phyloP scores from a whole-genome alignment of 1,140 invertebrate species.

The Agraylea sexmaculata region DNA sequence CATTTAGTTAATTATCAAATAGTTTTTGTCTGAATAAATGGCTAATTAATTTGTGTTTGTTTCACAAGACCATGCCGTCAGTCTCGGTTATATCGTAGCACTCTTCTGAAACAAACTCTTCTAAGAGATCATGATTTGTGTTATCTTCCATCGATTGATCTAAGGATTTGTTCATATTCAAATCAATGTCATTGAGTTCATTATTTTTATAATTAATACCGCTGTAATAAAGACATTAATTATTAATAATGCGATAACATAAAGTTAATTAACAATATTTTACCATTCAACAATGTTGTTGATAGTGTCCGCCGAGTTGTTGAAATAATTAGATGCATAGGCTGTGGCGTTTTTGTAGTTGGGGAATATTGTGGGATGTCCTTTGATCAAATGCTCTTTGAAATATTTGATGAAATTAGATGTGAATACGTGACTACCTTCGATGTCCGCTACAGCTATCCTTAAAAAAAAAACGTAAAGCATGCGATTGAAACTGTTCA shows the following conservation, averaged over 20 bases:
- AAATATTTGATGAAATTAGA: constrained; percentile 58
- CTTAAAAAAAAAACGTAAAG: no score
- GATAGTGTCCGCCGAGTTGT: constrained; percentile 9
- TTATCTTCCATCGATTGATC: not conserved
- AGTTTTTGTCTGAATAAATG: no score
- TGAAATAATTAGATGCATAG: constrained; percentile 17
- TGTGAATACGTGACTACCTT: no score
- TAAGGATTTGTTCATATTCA: not conserved
- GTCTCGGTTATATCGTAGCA: constrained; percentile 31
- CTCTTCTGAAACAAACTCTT: constrained; percentile 24
- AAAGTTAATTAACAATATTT: not conserved
- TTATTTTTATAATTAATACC: not conserved
- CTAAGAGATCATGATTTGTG: constrained; percentile 5
- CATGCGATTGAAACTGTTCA: no score
- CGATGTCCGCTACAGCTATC: no score
- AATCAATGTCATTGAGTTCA: not conserved
- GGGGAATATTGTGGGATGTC: constrained; percentile 36
- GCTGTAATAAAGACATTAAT: constrained; percentile 14
- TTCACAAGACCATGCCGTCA: constrained; percentile 13
- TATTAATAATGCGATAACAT: not conserved
- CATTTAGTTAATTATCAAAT: no score
- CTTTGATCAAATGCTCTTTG: constrained; percentile 47
- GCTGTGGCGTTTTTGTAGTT: constrained; percentile 33
- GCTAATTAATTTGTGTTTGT: not conserved
- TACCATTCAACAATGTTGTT: not conserved